Evolutionary conservation across 2,888 invertebrate species (phyloP).

Genomic region (Agrilus cyanescens): DNA sequence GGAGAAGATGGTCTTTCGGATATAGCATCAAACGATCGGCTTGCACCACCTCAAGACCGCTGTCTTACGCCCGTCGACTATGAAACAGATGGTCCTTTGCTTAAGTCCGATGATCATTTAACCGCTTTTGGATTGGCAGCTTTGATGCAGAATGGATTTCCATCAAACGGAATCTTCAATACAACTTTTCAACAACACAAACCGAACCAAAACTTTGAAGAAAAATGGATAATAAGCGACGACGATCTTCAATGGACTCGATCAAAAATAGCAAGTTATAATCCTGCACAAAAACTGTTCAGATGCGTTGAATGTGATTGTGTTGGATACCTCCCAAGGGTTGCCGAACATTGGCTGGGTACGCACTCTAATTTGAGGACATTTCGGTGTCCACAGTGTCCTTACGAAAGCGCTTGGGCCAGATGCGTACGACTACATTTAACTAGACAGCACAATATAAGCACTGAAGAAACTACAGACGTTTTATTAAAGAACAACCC

Average conservation of each 20-base stretch:
- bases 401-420: conserved; percentile 66
- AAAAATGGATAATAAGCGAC: conserved; percentile 57
- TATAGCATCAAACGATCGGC: conserved; percentile 28
- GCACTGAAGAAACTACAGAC: conserved; percentile 50
- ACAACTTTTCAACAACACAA: conserved; percentile 43
- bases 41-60: conserved; percentile 28
- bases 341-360: conserved; percentile 68
- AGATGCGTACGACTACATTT: conserved; percentile 62
- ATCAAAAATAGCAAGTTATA: conserved; percentile 70
- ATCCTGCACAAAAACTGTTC: conserved; percentile 62
- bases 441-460: conserved; percentile 57
- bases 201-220: conserved; percentile 26
- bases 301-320: conserved; percentile 66
- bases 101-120: conserved; percentile 62
- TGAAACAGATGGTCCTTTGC: conserved; percentile 35
- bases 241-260: conserved; percentile 63
- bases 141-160: conserved; percentile 63
- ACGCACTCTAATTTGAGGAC: conserved; percentile 57
- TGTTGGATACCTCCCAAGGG: conserved; percentile 59
- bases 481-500: conserved; percentile 58
- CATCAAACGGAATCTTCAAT: conserved; percentile 51
- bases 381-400: conserved; percentile 54
- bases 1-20: conserved; percentile 59
- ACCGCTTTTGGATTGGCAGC: conserved; percentile 63
- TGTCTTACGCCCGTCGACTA: conserved; percentile 38